Base-by-base conservation (phyloP, 2,888 invertebrate species). In the Zaprionus obscuricornis region DNA sequence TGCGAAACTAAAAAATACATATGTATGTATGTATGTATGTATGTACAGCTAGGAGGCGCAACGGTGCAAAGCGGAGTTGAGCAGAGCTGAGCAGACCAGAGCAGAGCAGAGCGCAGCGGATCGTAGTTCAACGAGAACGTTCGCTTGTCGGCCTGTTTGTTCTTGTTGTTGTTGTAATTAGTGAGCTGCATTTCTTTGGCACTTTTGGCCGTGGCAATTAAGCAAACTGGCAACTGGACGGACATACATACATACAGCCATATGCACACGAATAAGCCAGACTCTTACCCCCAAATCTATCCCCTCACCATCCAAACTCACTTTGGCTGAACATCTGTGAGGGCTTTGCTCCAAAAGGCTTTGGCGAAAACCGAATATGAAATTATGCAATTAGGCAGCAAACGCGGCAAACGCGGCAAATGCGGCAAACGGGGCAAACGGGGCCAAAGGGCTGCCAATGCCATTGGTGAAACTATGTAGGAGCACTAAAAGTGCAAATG, bases 131-230 rank as follows among this genome's bases (percentile, higher is more conserved):
- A n/a, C n/a, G n/a, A n/a, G n/a, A n/a, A n/a, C n/a, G n/a, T n/a
- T n/a, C n/a, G n/a, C n/a, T n/a, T n/a, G n/a, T n/a, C n/a, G n/a
- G n/a, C n/a, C n/a, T n/a, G n/a, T n/a, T n/a, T n/a, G n/a, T n/a
- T 10, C 8, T 69, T 66, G 51, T 59, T 64, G 81, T 76, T 77
- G 82, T 82, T 77, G 77, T 78, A 78, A 78, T 78, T 78, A 78
- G 77, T 67, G 73, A 64, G 75, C 83, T 82, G 79, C 83, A 78
- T 78, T 78, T 78, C 77, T 82, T 78, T 78, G 83, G 55, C 77
- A 82, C 83, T 78, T 82, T 77, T 78, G 78, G 75, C 74, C 78
- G 66, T 82, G 82, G 77, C 77, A 77, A 77, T 77, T 77, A 77
- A 78, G 75, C 75, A 56, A 72, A 68, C 82, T 56, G 50, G 34